Evolutionary conservation across 1,140 invertebrate species (phyloP), one percentile per base, ranked within the genome.

Genomic region (Lanistes nyassanus): DNA sequence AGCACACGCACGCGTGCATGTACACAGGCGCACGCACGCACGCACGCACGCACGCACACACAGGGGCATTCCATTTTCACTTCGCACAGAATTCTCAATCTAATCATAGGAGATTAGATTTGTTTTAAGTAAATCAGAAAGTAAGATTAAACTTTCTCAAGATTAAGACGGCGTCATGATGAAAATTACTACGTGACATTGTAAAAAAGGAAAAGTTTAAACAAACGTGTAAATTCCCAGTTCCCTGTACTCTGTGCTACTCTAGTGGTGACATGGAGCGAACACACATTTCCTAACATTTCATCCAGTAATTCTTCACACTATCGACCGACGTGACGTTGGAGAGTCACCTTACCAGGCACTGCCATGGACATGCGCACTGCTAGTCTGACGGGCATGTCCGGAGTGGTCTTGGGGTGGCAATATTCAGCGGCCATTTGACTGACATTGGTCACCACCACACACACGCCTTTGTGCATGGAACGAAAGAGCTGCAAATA

Each of bases 381-480:
- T 23, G 85, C 84, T 7, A 75, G 31, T 29, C 81, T 58, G n/a
- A 86, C 71, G 7, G 84, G 79, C 39, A 85, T 76, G 76, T 86
- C 70, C 21, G 85, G 85, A n/a, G 85, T 85, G 2, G 85, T 86
- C 64, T 82, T 85, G 5, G 79, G 76, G 64, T 83, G 83, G 62
- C 75, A 85, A 56, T 85, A 86, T 47, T 84, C 80, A 2, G 75
- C 77, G 1, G 37, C 60, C 79, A 83, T 82, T 9, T 66, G 71
- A 37, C 78, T 85, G 21, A 85, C 19, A 71, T 86, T 86, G 0
- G 83, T 83, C 7, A 83, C 84, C 0, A 85, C 79, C 7, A 86
- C 60, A 62, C 85, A 85, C 37, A 86, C 53, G 76, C 85, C 85
- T 60, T 62, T 79, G 19, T 77, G 77, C 21, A 42, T 70, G 23